A percentile compares a stretch with the other conserved stretches of the same genome.
Evolutionary conservation across 2,888 invertebrate genomes (phyloP).

Genomic region (Dermolepida albohirtum): DNA sequence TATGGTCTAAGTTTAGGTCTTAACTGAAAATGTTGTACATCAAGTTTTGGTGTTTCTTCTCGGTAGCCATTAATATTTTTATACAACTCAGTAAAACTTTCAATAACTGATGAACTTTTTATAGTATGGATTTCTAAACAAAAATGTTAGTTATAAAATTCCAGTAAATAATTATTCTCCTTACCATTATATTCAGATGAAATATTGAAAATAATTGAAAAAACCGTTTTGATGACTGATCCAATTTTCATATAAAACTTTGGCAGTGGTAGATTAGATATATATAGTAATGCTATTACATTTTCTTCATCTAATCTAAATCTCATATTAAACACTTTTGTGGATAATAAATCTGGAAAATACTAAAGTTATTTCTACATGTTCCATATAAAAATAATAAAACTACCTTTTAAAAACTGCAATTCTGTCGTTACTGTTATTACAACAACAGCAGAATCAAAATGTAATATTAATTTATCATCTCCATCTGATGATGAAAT

Average conservation of each 20-base stretch:
- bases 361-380: neutral
- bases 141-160: constrained; percentile 3
- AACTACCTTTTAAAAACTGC: constrained; percentile 54
- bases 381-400: neutral
- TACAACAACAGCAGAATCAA: constrained; percentile 51
- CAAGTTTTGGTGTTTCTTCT: constrained; percentile 11
- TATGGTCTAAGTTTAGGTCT: constrained; percentile 73
- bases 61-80: constrained; percentile 41
- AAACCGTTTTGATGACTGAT: constrained; percentile 52
- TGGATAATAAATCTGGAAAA: constrained; percentile 54
- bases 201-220: constrained; percentile 53
- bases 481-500: constrained; percentile 43
- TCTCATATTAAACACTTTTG: constrained; percentile 56
- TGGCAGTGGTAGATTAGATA: constrained; percentile 54
- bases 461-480: constrained; percentile 49
- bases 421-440: constrained; percentile 51
- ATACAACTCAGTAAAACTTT: constrained; percentile 49
- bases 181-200: constrained; percentile 41
- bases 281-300: constrained; percentile 54
- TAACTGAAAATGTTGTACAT: constrained; percentile 63
- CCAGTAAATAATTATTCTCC: constrained; percentile 26
- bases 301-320: constrained; percentile 51
- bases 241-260: constrained; percentile 54
- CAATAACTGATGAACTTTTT: constrained; percentile 42
- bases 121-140: constrained; percentile 41